Evolutionary conservation across 1,140 invertebrate species (phyloP), one percentile per base, ranked within the genome.

Genomic region (Drosophila persimilis): DNA sequence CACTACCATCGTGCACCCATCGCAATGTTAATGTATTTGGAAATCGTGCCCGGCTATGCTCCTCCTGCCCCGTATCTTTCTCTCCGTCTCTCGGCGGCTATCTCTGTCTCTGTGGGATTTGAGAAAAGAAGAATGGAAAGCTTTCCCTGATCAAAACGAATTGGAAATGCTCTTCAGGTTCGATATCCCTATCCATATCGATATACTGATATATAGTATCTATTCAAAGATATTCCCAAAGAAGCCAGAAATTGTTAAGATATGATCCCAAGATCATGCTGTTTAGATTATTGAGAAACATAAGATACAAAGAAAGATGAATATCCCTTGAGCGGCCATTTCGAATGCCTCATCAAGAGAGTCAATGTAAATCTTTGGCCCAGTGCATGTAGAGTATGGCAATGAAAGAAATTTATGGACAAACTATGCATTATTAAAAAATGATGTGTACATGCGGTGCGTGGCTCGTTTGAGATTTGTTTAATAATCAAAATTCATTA

Each of bases 351-450:
- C 24, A 26, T 0, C 24, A 20, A 20, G 24, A 26, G 5, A 26
- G 24, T 26, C 24, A 26, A 26, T 26, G 24, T 26, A 5, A 26
- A 5, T 26, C 4, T 26, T 26, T 26, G 20, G 20, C 1, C 20
- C 20, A 2, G 1, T 20, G 20, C 20, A 20, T 1, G 31, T 24
- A 13, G 35, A 11, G 35, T 52, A 22, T 54, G 47, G 11, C 22
- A 43, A 46, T n/a, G n/a, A 48, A 90, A 83, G 77, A 89, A 90
- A 90, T 90, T 90, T 90, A 90, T 90, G 84, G 78, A 80, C 86
- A 86, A 90, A 80, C 75, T 86, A 83, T 83, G 86, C 86, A 86
- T 90, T 90, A 90, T 90, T 90, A 90, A 90, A 89, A 86, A 86
- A 90, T 90, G 65, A 86, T 79, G 80, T 88, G 74, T 74, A 86